A percentile compares a stretch with the other conserved stretches of the same genome.
phyloP scores from a whole-genome alignment of 1,140 invertebrate species.

The Drosophila nigrodunni region DNA sequence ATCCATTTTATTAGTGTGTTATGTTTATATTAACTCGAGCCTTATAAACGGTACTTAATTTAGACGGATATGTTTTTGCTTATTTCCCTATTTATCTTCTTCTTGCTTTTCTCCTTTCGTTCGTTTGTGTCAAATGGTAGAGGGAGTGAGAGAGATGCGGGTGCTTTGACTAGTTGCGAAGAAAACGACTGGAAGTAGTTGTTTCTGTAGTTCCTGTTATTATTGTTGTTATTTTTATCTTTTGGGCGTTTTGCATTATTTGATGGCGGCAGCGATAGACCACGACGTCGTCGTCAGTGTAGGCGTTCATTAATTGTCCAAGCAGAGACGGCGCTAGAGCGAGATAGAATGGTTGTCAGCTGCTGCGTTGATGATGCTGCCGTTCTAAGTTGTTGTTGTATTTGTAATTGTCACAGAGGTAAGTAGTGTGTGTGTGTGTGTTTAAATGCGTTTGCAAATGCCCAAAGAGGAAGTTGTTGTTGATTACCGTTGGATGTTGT shows the following conservation, averaged over 20 bases:
- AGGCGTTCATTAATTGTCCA: conserved; percentile 46
- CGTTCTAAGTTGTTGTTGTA: conserved; percentile 30
- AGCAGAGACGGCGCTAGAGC: conserved; percentile 14
- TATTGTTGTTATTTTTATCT: conserved; percentile 25
- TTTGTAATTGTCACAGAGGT: conserved; percentile 40
- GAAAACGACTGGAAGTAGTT: conserved; percentile 59
- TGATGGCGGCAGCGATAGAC: conserved; percentile 20
- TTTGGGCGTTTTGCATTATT: conserved; percentile 51
- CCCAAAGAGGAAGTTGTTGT: conserved; percentile 50
- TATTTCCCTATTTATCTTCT: conserved; percentile 5
- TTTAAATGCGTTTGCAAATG: conserved; percentile 47
- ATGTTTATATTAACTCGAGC: conserved; percentile 14
- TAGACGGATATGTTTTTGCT: conserved; percentile 72
- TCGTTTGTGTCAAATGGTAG: conserved; percentile 20
- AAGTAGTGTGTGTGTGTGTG: conserved; percentile 39
- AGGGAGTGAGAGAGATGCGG: conserved; percentile 22
- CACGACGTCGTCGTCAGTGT: conserved; percentile 26
- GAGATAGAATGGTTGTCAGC: conserved; percentile 18
- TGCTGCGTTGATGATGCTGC: conserved; percentile 29
- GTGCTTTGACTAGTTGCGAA: conserved; percentile 40
- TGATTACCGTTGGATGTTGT: conserved; percentile 41
- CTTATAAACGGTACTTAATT: conserved; percentile 37
- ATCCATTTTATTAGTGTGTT: conserved; percentile 84
- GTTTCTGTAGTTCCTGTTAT: conserved; percentile 29
- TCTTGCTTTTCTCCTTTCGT: conserved; percentile 24